Base-by-base conservation (phyloP, 1,140 invertebrate genomes). In the Asbolus verrucosus region DNA sequence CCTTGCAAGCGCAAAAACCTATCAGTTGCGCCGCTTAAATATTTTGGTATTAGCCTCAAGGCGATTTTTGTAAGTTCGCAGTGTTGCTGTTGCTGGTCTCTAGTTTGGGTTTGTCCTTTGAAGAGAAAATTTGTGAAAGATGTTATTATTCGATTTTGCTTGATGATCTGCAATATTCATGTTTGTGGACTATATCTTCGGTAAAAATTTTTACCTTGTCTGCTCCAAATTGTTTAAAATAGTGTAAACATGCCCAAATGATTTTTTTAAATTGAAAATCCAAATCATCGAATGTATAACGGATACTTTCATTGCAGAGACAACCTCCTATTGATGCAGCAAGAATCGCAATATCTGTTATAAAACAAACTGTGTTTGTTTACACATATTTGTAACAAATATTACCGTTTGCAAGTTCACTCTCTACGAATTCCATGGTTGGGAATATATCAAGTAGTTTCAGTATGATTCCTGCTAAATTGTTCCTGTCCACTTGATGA, bases 401-500 rank as follows among this genome's bases (percentile, higher is more conserved):
- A 6, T 38, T 43, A 70, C 69, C 62, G 30, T 66, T 30, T 9
- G 14, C 41, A 30, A 70, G 16, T 24, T 54, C 69, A 27, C 62
- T 70, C 11, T 18, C 30, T 16, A 60, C 18, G 19, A 70, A 70
- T 6, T 66, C 61, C 13, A 21, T 16, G 18, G 24, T 18, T 0
- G 69, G 69, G 50, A 70, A 70, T 9, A 59, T 27, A 5, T 30
- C 16, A 27, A 70, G 21, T 6, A 70, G 16, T 54, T 62, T 69
- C 13, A 69, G 31, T n/a, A 61, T 62, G 11, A 69, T 5, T 8
- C 27, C 33, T 31, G 43, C 11, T 16, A 69, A 19, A 27, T 62
- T 69, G 11, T 69, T 69, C 2, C 54, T n/a, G 62, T 69, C 30
- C n/a, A 62, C 3, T 15, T 13, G 8, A 2, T 62, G 15, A 11